Base-by-base conservation (phyloP, 2,888 invertebrate species). In the Pelosia muscerda region DNA sequence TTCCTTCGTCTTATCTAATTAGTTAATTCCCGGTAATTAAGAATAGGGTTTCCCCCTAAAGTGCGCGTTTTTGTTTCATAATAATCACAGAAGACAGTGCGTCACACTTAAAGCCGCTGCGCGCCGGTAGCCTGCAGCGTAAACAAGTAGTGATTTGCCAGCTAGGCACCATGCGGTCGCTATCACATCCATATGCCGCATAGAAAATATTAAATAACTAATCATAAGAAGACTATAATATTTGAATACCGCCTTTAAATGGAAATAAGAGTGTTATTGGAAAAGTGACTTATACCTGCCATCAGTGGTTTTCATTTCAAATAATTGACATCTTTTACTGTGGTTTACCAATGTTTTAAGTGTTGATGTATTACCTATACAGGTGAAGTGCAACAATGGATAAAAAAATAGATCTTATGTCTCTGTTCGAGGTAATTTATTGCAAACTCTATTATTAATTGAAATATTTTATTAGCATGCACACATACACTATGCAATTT, bases 141-240 rank as follows among this genome's bases (percentile, higher is more conserved):
- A 93, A 93, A 94, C 92, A 93, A 87, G 81, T 80, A 76, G 71
- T 83, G 74, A 74, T 79, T 83, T 95, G 94, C 94, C 94, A 94
- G 86, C 93, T 86, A 91, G 91, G 94, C 94, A 94, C 93, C 94
- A 94, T 94, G 94, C 91, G 94, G 93, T 92, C 84, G 87, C 78
- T 84, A 78, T 79, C 76, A 84, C 81, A 84, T 69, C 93, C 94
- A 93, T 94, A 94, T 94, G 94, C 88, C 85, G 76, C 68, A 49
- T 82, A 81, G 78, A 62, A 78, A 79, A 75, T 59, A 69, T 78
- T 86, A 81, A 86, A 80, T 19, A 19, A 84, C n/a, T n/a, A 85
- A 79, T 78, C 68, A 76, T 68, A 69, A 66, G 79, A 86, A 76
- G 68, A 76, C 65, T 3, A 66, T 76, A n/a, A 74, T 61, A 77